phyloP scores from a whole-genome alignment of 2,797 vertebrate species.

The Vipera latastei region DNA sequence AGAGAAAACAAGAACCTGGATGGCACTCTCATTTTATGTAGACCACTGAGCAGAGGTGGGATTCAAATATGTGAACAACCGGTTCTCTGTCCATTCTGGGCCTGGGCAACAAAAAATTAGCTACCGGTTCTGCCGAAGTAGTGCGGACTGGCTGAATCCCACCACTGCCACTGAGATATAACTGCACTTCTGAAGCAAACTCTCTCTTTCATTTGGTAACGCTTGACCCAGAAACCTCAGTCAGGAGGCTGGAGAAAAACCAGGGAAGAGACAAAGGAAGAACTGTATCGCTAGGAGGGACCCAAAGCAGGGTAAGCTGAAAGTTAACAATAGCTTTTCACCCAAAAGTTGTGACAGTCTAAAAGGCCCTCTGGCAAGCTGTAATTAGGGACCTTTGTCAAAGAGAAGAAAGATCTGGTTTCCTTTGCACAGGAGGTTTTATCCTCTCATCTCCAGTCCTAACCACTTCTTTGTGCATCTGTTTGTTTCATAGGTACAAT shows the following conservation, averaged over 20 bases:
- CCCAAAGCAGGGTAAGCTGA: not conserved
- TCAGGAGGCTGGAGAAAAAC: not conserved
- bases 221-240: not conserved
- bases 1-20: not conserved
- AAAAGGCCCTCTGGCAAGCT: not conserved
- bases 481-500: not conserved
- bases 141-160: no score
- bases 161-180: not conserved
- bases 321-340: slow-evolving; percentile 24
- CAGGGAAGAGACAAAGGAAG: not conserved
- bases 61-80: no score
- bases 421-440: slow-evolving; percentile 2
- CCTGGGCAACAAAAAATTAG: no score
- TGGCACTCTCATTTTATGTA: not conserved
- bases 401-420: slow-evolving; percentile 14
- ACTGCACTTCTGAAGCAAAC: not conserved
- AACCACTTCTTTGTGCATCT: not conserved
- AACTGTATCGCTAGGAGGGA: not conserved
- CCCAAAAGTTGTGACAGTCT: slow-evolving; percentile 2
- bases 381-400: slow-evolving; percentile 15
- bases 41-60: not conserved
- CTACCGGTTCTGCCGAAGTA: no score
- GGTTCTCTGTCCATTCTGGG: no score
- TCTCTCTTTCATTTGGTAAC: not conserved
- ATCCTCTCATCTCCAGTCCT: not conserved